These are phyloP conservation scores for Lepidurus packardi DNA, from an alignment of 1,140 invertebrate genomes.

Conservation along the genomic window DNA sequence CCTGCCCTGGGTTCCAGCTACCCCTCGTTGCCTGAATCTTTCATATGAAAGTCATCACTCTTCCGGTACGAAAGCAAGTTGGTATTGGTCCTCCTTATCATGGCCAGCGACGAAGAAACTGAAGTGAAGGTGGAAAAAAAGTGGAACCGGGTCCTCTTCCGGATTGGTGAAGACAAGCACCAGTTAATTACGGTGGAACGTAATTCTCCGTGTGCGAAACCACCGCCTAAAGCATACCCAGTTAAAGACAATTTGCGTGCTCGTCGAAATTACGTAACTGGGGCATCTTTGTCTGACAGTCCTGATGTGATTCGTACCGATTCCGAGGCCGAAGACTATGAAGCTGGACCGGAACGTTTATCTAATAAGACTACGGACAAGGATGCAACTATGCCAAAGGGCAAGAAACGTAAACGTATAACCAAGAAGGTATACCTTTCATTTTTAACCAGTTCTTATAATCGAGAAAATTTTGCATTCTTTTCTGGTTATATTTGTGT, in stretches of 20 bases:
- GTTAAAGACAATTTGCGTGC: background rate
- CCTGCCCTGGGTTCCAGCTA: background rate
- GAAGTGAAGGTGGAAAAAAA: background rate
- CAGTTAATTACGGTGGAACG: background rate
- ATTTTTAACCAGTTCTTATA: background rate
- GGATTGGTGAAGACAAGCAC: background rate
- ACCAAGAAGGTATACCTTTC: conserved; percentile 1
- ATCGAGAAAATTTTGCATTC: no score
- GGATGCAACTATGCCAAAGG: background rate
- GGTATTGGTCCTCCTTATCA: background rate
- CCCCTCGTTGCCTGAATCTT: background rate
- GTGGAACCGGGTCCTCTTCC: conserved; percentile 12
- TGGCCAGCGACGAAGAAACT: background rate
- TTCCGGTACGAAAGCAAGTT: background rate
- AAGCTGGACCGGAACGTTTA: background rate
- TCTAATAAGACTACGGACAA: background rate
- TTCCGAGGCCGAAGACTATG: background rate
- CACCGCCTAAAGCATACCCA: background rate
- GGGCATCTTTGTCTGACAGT: background rate
- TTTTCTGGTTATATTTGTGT: background rate
- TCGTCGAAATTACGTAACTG: background rate
- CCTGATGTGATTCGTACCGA: background rate
- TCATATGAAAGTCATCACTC: background rate
- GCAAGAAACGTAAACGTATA: background rate
- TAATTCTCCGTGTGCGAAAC: background rate